Percentiles rank a stretch among this genome's conserved stretches.
These are phyloP conservation scores for Aspidapion aeneum DNA, from an alignment of 2,888 invertebrate genomes.

Conservation along the genomic window DNA sequence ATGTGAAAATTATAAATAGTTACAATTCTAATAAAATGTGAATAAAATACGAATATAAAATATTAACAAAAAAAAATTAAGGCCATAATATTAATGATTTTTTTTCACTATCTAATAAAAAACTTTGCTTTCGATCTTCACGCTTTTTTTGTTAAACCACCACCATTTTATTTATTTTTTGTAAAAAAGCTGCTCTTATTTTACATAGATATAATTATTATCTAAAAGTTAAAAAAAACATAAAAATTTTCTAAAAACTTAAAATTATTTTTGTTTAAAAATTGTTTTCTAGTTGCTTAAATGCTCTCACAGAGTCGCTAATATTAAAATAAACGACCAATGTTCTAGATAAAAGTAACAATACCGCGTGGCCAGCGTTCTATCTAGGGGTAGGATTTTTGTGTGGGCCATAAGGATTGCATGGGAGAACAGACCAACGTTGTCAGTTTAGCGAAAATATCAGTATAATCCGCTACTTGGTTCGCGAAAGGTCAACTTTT, in stretches of 20 bases:
- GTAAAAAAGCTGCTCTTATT: constrained; percentile 35
- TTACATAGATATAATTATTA: constrained; percentile 8
- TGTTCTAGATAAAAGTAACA: too few relatives aligned
- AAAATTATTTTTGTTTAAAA: constrained; percentile 12
- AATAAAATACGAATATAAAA: constrained; percentile 46
- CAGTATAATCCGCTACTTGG: too few relatives aligned
- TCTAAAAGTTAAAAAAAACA: neutral
- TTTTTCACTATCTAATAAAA: constrained; percentile 17
- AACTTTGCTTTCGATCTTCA: neutral
- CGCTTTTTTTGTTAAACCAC: constrained; percentile 31
- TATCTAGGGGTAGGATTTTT: too few relatives aligned
- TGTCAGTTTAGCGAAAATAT: too few relatives aligned
- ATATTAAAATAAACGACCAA: too few relatives aligned
- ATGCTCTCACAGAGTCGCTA: too few relatives aligned
- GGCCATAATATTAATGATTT: constrained; percentile 37
- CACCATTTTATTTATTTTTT: constrained; percentile 34
- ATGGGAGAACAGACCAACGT: too few relatives aligned
- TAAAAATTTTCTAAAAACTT: constrained; percentile 5
- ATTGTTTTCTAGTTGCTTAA: constrained; percentile 5
- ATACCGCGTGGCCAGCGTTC: too few relatives aligned
- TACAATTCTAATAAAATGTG: constrained; percentile 39
- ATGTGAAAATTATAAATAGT: constrained; percentile 41
- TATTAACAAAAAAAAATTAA: constrained; percentile 42
- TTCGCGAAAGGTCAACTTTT: too few relatives aligned
- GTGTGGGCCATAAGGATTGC: too few relatives aligned